Base-by-base conservation (phyloP, 2,888 invertebrate species). In the Patella ulyssiponensis region DNA sequence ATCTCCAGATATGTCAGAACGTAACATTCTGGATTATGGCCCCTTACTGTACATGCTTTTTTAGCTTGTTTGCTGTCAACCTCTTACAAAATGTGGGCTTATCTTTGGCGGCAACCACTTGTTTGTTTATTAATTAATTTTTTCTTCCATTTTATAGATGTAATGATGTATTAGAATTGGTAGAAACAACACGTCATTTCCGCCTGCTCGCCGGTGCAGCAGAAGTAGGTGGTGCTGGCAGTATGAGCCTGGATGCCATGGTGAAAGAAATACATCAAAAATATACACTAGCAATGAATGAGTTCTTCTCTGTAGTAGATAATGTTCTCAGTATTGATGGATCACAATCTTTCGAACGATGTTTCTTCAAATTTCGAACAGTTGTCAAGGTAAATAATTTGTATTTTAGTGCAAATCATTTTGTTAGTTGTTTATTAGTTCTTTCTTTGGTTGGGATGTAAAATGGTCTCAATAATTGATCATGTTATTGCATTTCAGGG, bases 141-240 rank as follows among this genome's bases (percentile, higher is more conserved):
- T 44, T 64, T 23, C 7, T 69, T 53, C 51, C 53, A 75, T 69
- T 69, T 78, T 76, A 9, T 82, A 91, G 91, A 76, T 92, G 92
- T 81, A 92, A 91, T 83, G 92, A 92, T 86, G 91, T 91, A 3
- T 86, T 91, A 71, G 92, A 92, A 77, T 86, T 92, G 20, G 90
- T 91, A 14, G 91, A 91, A 81, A 91, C 91, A 3, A 91, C 91
- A 0, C 83, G 89, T 23, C 92, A 92, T 81, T 92, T 92, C 85
- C 87, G 90, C 9, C 84, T 91, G 64, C 84, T 92, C 73, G 89
- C 91, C 0, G 90, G 88, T 23, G 89, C 91, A 3, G 91, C 91
- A 14, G 89, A 90, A 78, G 86, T 91, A 15, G 92, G 91, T 51
- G 92, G 92, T 2, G 91, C 91, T 52, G 91, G 91, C 12, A 91